phyloP scores from a whole-genome alignment of 2,888 invertebrate species.

The Arctia plantaginis region DNA sequence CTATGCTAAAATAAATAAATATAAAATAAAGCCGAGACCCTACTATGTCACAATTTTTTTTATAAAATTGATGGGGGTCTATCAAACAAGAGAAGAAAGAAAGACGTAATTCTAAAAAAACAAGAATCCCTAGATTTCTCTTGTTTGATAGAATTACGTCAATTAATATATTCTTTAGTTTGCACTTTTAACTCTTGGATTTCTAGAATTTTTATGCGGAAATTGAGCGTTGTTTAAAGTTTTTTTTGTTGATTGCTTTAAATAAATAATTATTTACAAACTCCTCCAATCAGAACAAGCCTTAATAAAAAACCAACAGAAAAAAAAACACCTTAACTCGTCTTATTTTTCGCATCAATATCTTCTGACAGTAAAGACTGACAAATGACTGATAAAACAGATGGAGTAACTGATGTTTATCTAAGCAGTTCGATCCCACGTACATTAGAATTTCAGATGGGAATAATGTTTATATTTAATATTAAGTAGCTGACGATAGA shows the following conservation, averaged over 20 bases:
- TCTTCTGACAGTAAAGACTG: conserved; percentile 48
- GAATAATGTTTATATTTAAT: conserved; percentile 32
- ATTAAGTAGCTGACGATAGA: conserved; percentile 24
- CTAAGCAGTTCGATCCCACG: conserved; percentile 59
- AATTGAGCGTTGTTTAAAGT: no score
- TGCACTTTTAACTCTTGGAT: no score
- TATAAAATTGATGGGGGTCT: no score
- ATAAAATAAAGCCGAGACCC: no score
- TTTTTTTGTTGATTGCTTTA: not conserved
- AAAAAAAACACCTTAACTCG: conserved; percentile 37
- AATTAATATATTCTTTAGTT: no score
- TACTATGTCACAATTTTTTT: no score
- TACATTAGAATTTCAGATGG: conserved; percentile 64
- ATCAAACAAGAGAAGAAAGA: no score
- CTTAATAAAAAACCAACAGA: conserved; percentile 2
- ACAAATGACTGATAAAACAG: conserved; percentile 58
- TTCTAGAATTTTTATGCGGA: no score
- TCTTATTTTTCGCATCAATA: conserved; percentile 41
- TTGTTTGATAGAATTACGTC: no score
- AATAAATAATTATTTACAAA: not conserved
- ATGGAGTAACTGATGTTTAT: conserved; percentile 46
- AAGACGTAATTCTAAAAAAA: no score
- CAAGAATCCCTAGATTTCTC: no score
- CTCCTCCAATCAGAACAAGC: not conserved
- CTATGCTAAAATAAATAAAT: no score